Evolutionary conservation across 2,113 vertebrate genomes (phyloP).

Genomic region (Calidris pygmaea): DNA sequence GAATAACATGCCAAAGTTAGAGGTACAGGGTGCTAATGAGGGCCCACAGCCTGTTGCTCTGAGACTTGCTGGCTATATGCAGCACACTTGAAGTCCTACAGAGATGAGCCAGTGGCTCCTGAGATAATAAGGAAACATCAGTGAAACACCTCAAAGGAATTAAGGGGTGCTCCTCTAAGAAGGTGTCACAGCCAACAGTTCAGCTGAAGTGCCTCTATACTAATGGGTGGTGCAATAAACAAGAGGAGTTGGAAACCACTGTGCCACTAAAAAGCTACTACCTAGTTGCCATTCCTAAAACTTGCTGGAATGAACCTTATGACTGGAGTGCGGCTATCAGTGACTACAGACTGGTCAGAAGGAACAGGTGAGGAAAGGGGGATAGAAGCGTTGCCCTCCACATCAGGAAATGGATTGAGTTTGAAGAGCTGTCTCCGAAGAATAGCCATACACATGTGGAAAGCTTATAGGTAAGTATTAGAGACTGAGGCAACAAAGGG

Average conservation of each 20-base stretch:
- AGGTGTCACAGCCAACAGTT: neutral
- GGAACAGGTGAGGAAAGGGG: too few species aligned
- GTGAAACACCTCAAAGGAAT: neutral
- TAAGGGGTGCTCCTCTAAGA: neutral
- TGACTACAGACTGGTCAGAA: too few species aligned
- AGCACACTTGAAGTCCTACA: too few species aligned
- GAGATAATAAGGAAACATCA: neutral
- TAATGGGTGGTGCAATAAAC: neutral
- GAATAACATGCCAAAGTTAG: neutral
- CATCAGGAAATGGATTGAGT: too few species aligned
- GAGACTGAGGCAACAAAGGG: too few species aligned
- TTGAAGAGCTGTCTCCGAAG: too few species aligned
- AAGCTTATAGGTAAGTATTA: too few species aligned
- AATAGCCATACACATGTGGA: too few species aligned
- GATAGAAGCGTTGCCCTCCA: too few species aligned
- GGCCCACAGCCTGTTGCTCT: neutral
- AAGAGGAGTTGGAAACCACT: neutral
- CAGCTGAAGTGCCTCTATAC: neutral
- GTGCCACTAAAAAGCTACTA: too few species aligned
- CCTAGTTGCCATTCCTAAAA: neutral
- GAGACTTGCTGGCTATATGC: too few species aligned
- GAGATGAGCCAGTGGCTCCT: neutral
- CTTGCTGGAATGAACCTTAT: neutral
- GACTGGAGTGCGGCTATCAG: neutral
- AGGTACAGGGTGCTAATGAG: neutral